Evolutionary conservation across 2,888 invertebrate species (phyloP).

Genomic region (Tupiocoris notatus): DNA sequence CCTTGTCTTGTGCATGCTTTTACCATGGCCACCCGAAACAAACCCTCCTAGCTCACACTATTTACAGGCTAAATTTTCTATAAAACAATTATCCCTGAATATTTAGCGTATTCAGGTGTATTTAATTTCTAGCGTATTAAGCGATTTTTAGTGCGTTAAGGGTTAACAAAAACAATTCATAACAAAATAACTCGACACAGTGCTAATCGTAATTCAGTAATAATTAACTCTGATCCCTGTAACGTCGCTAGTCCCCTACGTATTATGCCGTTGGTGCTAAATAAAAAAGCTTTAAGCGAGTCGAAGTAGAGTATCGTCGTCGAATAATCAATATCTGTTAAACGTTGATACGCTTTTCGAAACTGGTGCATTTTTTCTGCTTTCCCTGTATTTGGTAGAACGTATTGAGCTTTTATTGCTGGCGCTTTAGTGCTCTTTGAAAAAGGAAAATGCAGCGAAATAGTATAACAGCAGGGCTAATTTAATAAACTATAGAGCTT

Average conservation of each 20-base stretch:
- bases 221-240: neutral
- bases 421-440: neutral
- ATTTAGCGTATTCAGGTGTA: too few relatives aligned
- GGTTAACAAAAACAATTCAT: neutral
- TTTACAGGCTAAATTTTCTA: too few relatives aligned
- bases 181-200: neutral
- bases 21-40: slow-evolving; percentile 7
- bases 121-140: neutral
- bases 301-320: neutral
- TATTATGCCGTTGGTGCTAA: neutral
- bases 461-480: neutral
- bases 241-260: neutral
- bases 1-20: neutral
- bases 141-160: slow-evolving; percentile 7
- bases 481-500: too few relatives aligned
- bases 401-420: neutral
- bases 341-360: neutral
- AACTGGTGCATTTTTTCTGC: neutral
- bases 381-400: neutral
- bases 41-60: slow-evolving; percentile 5
- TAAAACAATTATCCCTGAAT: too few relatives aligned
- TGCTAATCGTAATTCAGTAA: neutral
- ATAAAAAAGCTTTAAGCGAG: neutral
- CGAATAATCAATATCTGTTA: neutral
- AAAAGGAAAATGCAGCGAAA: neutral